These are phyloP conservation scores for Drosophila seclusa DNA, from an alignment of 2,888 invertebrate genomes.

Conservation along the genomic window DNA sequence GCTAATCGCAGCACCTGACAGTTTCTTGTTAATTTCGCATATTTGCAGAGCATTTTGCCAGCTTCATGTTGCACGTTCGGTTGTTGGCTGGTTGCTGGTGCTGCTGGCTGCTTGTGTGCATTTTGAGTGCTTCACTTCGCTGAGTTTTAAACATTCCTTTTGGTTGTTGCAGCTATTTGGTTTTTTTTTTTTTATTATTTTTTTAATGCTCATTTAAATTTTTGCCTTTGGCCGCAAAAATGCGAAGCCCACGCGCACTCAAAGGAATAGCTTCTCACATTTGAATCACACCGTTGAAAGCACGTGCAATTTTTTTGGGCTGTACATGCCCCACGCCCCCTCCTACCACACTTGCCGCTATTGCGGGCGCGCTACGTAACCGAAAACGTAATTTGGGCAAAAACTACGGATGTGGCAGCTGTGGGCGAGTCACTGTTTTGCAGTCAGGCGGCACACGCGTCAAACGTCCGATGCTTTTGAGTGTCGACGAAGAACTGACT, in stretches of 20 bases:
- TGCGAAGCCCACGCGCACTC: constrained; percentile 52
- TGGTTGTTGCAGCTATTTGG: not conserved
- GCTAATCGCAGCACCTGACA: constrained; percentile 28
- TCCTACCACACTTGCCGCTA: not conserved
- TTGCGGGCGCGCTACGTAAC: constrained; percentile 7
- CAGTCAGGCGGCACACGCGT: constrained; percentile 27
- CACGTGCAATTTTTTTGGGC: constrained; percentile 58
- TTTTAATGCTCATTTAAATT: constrained; percentile 41
- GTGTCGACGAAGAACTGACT: constrained; percentile 52
- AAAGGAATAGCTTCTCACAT: constrained; percentile 47
- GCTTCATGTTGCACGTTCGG: not conserved
- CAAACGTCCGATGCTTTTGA: constrained; percentile 46
- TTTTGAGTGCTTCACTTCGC: constrained; percentile 26
- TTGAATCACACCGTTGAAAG: constrained; percentile 34
- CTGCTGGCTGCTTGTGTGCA: constrained; percentile 10
- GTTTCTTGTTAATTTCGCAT: constrained; percentile 48
- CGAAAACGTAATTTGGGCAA: constrained; percentile 19
- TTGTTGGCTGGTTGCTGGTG: constrained; percentile 13
- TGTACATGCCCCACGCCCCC: constrained; percentile 22
- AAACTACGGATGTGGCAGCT: constrained; percentile 18
- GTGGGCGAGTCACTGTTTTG: constrained; percentile 6
- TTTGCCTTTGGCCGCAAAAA: constrained; percentile 38
- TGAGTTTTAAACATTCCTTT: constrained; percentile 24
- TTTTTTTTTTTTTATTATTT: not conserved
- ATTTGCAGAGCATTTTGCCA: constrained; percentile 20